phyloP scores from a whole-genome alignment of 2,888 invertebrate genomes.

The Melinaea marsaeus region DNA sequence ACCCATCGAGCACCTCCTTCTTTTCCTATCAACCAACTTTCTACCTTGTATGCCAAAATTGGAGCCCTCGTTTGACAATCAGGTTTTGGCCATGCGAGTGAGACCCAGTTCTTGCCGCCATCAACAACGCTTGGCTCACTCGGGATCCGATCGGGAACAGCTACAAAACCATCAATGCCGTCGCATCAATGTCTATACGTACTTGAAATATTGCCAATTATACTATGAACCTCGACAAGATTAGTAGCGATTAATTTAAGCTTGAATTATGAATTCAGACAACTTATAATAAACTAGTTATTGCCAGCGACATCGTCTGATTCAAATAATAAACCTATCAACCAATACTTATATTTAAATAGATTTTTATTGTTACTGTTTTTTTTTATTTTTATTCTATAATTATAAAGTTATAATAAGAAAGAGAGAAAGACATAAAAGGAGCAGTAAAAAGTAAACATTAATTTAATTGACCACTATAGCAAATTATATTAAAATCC shows the following conservation, averaged over 20 bases:
- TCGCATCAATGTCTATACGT: slow-evolving; percentile 57
- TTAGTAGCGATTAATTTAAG: neutral
- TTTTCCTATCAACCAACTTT: slow-evolving; percentile 87
- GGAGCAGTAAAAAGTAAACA: no score
- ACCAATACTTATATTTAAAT: no score
- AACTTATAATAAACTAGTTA: no score
- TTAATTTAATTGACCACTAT: no score
- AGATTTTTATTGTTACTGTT: no score
- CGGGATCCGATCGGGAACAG: slow-evolving; percentile 88
- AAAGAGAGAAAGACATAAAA: no score
- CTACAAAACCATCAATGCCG: slow-evolving; percentile 73
- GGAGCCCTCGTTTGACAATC: slow-evolving; percentile 82
- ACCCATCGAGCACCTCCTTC: slow-evolving; percentile 91
- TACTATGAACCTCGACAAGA: neutral
- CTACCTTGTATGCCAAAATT: slow-evolving; percentile 88
- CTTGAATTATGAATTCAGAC: no score
- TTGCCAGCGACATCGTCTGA: no score
- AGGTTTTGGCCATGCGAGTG: slow-evolving; percentile 90
- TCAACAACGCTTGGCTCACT: slow-evolving; percentile 87
- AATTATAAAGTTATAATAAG: no score
- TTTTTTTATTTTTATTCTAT: no score
- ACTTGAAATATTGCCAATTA: slow-evolving; percentile 58
- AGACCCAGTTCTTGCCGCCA: slow-evolving; percentile 90
- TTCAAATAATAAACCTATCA: no score
- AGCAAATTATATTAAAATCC: no score